Evolutionary conservation across 92 coral and sea anemone species (phyloP).

Genomic region (Meandrina meandrites): DNA sequence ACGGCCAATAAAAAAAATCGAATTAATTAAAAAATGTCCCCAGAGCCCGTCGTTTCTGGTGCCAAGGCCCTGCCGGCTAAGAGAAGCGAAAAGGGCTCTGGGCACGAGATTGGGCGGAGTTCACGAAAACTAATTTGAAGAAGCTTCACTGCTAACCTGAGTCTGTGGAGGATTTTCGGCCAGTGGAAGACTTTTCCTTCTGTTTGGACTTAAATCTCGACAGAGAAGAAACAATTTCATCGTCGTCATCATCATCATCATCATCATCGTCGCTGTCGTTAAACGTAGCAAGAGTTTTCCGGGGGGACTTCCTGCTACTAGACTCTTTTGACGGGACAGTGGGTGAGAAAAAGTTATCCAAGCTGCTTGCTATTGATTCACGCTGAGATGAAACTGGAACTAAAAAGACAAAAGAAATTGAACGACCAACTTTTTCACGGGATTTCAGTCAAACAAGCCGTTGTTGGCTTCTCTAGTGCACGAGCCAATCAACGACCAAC

Average conservation of each 20-base stretch:
- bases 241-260: slow-evolving; percentile 44
- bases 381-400: slow-evolving; percentile 29
- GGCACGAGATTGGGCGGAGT: no score
- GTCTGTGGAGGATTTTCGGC: slow-evolving; percentile 7
- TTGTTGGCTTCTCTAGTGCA: not conserved
- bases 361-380: slow-evolving; percentile 23
- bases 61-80: no score
- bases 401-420: not conserved
- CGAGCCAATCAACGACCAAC: not conserved
- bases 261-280: slow-evolving; percentile 37
- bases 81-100: no score
- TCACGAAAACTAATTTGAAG: no score
- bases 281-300: slow-evolving; percentile 4
- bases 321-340: slow-evolving; percentile 18
- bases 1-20: no score
- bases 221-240: slow-evolving; percentile 23
- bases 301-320: slow-evolving; percentile 30
- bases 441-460: not conserved
- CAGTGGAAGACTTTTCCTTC: not conserved
- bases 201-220: slow-evolving; percentile 26
- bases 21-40: no score
- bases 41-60: no score
- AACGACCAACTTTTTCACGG: not conserved
- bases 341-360: slow-evolving; percentile 50
- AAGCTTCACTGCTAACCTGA: slow-evolving; percentile 25